phyloP scores from a whole-genome alignment of 2,888 invertebrate genomes.

The Urechis unicinctus region DNA sequence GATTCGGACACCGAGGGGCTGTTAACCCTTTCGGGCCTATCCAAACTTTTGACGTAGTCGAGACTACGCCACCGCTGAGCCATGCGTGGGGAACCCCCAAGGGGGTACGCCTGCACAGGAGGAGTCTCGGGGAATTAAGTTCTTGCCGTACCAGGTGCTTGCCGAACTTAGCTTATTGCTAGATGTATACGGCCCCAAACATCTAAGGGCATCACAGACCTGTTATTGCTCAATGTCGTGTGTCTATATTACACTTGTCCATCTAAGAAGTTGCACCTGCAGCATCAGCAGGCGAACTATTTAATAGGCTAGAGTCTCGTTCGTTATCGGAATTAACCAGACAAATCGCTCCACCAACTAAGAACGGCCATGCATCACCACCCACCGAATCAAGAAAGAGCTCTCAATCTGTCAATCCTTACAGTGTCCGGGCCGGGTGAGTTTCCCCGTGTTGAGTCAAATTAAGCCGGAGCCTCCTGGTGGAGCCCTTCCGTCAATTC shows the following conservation, averaged over 20 bases:
- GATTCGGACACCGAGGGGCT: too few species aligned
- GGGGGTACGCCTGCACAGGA: too few species aligned
- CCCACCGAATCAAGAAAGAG: constrained; percentile 66
- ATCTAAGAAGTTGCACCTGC: neutral
- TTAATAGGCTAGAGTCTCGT: constrained; percentile 62
- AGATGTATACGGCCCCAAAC: too few species aligned
- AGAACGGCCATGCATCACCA: constrained; percentile 69
- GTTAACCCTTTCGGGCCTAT: too few species aligned
- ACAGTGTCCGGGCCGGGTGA: neutral
- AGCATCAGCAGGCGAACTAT: constrained; percentile 38
- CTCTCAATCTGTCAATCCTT: constrained; percentile 24
- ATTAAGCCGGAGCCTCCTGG: constrained; percentile 58
- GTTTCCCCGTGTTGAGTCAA: neutral
- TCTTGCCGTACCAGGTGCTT: too few species aligned
- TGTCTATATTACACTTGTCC: neutral
- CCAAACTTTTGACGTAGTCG: too few species aligned
- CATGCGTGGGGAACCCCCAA: too few species aligned
- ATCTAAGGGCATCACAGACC: too few species aligned
- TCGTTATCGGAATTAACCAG: constrained; percentile 71
- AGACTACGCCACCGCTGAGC: too few species aligned
- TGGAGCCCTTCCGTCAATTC: constrained; percentile 65
- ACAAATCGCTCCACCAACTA: constrained; percentile 69
- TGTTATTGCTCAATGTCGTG: too few species aligned
- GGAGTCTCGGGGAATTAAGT: too few species aligned
- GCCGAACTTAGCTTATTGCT: too few species aligned